Percentiles rank a stretch among this genome's conserved stretches.
These are phyloP conservation scores for Pedetes capensis DNA, from an alignment of 2,113 vertebrate species.

Conservation along the genomic window DNA sequence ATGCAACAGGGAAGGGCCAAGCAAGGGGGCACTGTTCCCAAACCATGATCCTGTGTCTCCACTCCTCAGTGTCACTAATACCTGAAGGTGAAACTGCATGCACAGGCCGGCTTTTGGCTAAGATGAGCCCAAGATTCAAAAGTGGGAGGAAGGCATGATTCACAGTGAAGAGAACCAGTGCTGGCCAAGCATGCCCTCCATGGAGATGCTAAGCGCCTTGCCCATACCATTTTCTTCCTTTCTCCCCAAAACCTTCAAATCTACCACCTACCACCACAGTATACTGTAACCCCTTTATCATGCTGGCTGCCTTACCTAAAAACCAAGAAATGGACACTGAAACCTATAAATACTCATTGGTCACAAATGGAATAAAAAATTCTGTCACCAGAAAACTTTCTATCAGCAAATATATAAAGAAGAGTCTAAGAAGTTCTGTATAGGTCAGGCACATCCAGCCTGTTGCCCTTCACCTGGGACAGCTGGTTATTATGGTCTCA, in stretches of 20 bases:
- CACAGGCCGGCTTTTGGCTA: background rate
- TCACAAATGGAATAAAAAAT: background rate
- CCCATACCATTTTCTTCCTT: fast-evolving
- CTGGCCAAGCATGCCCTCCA: background rate
- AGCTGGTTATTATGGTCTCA: too few relatives aligned
- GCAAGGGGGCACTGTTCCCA: background rate
- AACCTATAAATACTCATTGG: background rate
- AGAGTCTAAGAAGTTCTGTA: background rate
- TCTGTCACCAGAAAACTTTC: background rate
- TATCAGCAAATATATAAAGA: background rate
- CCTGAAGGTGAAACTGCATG: background rate
- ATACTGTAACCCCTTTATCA: background rate
- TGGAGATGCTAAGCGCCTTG: background rate
- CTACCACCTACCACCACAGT: background rate
- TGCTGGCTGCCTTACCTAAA: background rate
- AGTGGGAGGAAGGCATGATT: too few relatives aligned
- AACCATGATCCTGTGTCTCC: background rate
- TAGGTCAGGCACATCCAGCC: too few relatives aligned
- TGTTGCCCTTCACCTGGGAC: too few relatives aligned
- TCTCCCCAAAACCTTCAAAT: background rate
- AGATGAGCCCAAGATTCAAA: background rate
- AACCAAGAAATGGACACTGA: background rate
- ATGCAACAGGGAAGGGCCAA: background rate
- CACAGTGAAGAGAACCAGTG: background rate
- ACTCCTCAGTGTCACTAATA: background rate